phyloP scores from a whole-genome alignment of 2,113 vertebrate species.

The Tetraodon nigroviridis region DNA sequence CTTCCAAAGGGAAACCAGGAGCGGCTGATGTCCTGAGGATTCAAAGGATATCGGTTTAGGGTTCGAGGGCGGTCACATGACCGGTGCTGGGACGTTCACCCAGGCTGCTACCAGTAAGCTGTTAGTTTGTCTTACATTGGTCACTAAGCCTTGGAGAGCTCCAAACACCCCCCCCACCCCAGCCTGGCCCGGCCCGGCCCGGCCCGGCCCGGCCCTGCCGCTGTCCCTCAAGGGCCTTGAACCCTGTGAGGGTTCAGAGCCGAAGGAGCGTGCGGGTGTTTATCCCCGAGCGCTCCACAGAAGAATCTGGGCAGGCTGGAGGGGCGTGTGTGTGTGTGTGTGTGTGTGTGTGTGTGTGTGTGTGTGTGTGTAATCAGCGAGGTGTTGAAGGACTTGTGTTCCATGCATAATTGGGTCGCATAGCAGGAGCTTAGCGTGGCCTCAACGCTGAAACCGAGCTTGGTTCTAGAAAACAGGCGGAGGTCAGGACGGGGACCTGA shows the following conservation, averaged over 20 bases:
- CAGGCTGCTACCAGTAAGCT: conserved; percentile 15
- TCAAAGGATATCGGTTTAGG: conserved; percentile 26
- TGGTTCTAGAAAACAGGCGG: conserved; percentile 60
- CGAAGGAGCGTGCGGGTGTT: conserved; percentile 48
- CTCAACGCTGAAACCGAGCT: conserved; percentile 62
- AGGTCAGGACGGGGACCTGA: conserved; percentile 27
- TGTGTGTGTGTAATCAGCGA: conserved; percentile 50
- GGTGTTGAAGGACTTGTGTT: conserved; percentile 68
- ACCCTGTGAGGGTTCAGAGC: conserved; percentile 18
- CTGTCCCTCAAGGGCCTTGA: conserved; percentile 30
- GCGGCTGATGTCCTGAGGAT: conserved; percentile 70
- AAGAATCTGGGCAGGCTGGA: conserved; percentile 47
- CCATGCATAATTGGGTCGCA: conserved; percentile 67
- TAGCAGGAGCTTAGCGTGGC: conserved; percentile 66
- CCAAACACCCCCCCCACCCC: conserved; percentile 12
- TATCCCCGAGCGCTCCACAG: conserved; percentile 39
- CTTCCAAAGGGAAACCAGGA: conserved; percentile 76
- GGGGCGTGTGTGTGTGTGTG: conserved; percentile 30
- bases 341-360: conserved; percentile 22
- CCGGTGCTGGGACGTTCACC: conserved; percentile 3
- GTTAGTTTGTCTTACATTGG: conserved; percentile 29
- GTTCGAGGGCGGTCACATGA: conserved; percentile 1
- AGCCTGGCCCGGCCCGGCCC: too few species aligned
- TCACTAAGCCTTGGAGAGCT: conserved; percentile 36
- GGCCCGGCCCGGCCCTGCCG: too few species aligned